Conservation (phyloP, 2,888 invertebrate species). For the Ernsta delagoae region DNA sequence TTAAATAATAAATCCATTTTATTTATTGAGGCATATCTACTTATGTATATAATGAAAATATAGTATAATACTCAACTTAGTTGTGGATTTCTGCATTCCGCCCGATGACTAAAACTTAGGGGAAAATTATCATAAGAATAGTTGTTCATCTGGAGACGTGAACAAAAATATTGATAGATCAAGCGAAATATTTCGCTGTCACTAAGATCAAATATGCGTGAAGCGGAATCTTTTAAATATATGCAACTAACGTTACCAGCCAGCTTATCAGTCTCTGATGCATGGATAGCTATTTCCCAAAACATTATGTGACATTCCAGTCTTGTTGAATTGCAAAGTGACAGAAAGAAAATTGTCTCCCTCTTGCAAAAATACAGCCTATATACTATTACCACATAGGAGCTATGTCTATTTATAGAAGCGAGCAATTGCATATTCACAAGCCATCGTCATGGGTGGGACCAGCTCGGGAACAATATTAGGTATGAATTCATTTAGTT, state of each 20-base stretch:
- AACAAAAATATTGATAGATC: constrained; percentile 15
- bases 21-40: constrained; percentile 76
- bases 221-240: constrained; percentile 30
- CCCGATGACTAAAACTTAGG: constrained; percentile 84
- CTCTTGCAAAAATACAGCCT: neutral
- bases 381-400: neutral
- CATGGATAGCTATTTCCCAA: constrained; percentile 72
- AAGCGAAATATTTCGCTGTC: constrained; percentile 7
- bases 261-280: constrained; percentile 49
- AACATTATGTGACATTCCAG: constrained; percentile 82
- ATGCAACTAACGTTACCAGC: constrained; percentile 32
- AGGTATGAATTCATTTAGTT: constrained; percentile 79
- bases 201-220: constrained; percentile 16
- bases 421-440: constrained; percentile 66
- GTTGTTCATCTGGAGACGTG: constrained; percentile 64
- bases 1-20: constrained; percentile 66
- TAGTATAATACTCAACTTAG: constrained; percentile 82
- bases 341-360: constrained; percentile 53
- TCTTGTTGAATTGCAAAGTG: constrained; percentile 78
- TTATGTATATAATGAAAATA: constrained; percentile 80
- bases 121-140: constrained; percentile 70
- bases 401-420: constrained; percentile 17
- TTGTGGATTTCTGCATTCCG: constrained; percentile 86
- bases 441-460: constrained; percentile 85
- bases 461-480: constrained; percentile 84